phyloP scores from a whole-genome alignment of 2,888 invertebrate species.

The Ectropis crepuscularia region DNA sequence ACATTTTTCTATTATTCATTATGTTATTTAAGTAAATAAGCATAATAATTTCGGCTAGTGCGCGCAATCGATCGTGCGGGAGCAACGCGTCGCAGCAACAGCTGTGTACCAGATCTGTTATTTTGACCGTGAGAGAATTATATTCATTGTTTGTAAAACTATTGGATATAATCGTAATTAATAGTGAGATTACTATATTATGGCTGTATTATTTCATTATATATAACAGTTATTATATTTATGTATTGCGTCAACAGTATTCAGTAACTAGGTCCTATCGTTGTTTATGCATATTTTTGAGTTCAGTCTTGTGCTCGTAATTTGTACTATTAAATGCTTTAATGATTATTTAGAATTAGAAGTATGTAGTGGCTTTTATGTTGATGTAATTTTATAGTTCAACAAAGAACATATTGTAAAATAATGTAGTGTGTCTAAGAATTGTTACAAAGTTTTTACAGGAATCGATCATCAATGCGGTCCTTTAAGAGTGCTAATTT shows the following conservation, averaged over 20 bases:
- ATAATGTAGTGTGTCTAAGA: slow-evolving; percentile 2
- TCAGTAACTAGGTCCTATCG: slow-evolving; percentile 24
- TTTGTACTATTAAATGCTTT: slow-evolving; percentile 31
- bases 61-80: slow-evolving; percentile 65
- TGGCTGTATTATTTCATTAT: slow-evolving; percentile 22
- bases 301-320: slow-evolving; percentile 25
- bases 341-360: slow-evolving; percentile 25
- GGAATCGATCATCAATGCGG: slow-evolving; percentile 19
- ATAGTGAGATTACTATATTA: slow-evolving; percentile 23
- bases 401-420: slow-evolving; percentile 13
- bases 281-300: slow-evolving; percentile 23
- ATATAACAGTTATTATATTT: slow-evolving; percentile 17
- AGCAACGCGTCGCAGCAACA: slow-evolving; percentile 71
- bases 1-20: background rate
- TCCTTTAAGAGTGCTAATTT: slow-evolving; percentile 15
- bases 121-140: slow-evolving; percentile 80
- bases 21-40: slow-evolving; percentile 18
- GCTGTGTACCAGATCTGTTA: slow-evolving; percentile 76
- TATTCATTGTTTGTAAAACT: slow-evolving; percentile 52
- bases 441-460: slow-evolving; percentile 2
- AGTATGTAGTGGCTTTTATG: slow-evolving; percentile 37
- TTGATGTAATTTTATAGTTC: slow-evolving; percentile 31
- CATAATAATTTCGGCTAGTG: slow-evolving; percentile 37
- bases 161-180: slow-evolving; percentile 30
- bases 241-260: slow-evolving; percentile 21